Evolutionary conservation across 2,797 vertebrate species (phyloP).

Genomic region (Graptemys geographica): DNA sequence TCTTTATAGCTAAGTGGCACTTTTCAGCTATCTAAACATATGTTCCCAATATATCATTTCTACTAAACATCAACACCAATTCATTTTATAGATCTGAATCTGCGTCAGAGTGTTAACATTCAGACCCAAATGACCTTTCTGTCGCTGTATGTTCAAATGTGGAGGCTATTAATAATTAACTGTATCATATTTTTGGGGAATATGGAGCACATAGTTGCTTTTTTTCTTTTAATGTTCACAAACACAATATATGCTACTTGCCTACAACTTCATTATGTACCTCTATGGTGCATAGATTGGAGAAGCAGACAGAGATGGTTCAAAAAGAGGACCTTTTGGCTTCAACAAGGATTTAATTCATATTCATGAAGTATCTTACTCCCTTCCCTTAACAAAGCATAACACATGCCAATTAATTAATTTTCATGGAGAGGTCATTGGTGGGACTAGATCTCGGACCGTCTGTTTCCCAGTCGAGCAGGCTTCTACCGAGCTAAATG

Average conservation of each 20-base stretch:
- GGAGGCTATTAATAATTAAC: background rate
- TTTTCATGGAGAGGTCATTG: constrained; percentile 61
- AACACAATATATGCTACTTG: background rate
- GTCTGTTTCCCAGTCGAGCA: constrained; percentile 43
- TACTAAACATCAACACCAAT: background rate
- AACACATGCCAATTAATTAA: constrained; percentile 73
- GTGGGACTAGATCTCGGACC: constrained; percentile 47
- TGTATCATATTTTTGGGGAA: background rate
- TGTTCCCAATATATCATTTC: background rate
- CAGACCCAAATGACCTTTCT: background rate
- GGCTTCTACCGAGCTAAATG: constrained; percentile 31
- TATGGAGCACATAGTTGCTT: background rate
- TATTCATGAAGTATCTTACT: constrained; percentile 70
- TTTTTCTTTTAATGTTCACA: background rate
- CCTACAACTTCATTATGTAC: constrained; percentile 27
- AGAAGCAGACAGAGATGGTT: constrained; percentile 37
- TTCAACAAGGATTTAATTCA: constrained; percentile 60
- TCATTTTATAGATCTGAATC: constrained; percentile 7
- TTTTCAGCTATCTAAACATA: background rate
- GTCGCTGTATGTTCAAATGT: background rate
- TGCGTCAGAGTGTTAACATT: background rate
- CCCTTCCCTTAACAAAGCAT: constrained; percentile 67
- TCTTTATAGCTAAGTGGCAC: accelerated
- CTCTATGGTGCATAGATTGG: background rate
- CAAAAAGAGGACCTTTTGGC: constrained; percentile 41